Conservation (phyloP, 1,140 invertebrate genomes). For the Zophobas atratus region DNA sequence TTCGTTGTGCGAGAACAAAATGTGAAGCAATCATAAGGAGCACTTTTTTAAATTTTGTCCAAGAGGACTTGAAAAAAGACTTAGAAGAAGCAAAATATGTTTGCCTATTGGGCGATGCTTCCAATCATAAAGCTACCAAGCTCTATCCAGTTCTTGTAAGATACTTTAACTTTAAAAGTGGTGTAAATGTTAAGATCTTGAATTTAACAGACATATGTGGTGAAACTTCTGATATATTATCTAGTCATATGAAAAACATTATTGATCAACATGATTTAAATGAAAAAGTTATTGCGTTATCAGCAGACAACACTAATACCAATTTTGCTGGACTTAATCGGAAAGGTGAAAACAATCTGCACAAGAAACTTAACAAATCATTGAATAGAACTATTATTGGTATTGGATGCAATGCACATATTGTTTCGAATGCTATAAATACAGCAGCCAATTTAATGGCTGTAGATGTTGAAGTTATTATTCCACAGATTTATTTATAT, state of each 20-base stretch:
- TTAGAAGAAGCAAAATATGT: conserved; percentile 2
- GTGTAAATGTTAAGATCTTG: conserved; percentile 50
- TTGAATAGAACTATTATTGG: conserved; percentile 45
- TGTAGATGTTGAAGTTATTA: conserved; percentile 54
- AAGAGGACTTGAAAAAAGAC: not conserved
- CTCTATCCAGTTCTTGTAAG: conserved; percentile 44
- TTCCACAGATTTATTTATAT: conserved; percentile 4
- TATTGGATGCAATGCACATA: conserved; percentile 53
- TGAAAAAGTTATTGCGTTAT: conserved; percentile 33
- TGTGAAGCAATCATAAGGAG: conserved; percentile 37
- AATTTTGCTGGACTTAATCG: conserved; percentile 45
- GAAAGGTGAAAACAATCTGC: conserved; percentile 45
- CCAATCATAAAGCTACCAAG: conserved; percentile 44
- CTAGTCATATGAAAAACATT: conserved; percentile 41
- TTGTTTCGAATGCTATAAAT: conserved; percentile 48
- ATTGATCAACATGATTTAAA: conserved; percentile 35
- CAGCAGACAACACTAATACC: not conserved
- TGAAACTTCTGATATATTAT: conserved; percentile 51
- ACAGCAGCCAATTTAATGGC: conserved; percentile 47
- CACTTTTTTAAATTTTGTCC: not conserved
- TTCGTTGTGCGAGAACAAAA: conserved; percentile 45
- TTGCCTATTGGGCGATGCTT: conserved; percentile 6
- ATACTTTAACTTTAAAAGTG: conserved; percentile 46
- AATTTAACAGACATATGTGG: conserved; percentile 45
- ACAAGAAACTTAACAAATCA: conserved; percentile 47